Evolutionary conservation across 2,113 vertebrate genomes (phyloP).

Genomic region (Tychaedon coryphoeus): DNA sequence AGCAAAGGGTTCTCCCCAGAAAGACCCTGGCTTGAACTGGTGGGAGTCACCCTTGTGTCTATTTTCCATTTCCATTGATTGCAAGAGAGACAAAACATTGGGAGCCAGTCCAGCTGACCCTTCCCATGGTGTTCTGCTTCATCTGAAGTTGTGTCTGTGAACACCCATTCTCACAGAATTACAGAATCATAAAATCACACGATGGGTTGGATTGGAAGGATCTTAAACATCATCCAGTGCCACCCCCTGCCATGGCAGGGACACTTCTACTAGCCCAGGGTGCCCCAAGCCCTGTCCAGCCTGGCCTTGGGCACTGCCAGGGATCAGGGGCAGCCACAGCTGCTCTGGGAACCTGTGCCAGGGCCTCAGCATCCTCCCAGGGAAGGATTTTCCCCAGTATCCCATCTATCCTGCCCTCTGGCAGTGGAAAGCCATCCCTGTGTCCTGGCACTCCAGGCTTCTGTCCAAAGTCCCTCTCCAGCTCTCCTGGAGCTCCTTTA

Average conservation of each 20-base stretch:
- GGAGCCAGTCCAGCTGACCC: not conserved
- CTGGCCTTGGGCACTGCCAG: not conserved
- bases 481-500: not conserved
- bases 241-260: not conserved
- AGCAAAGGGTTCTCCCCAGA: not conserved
- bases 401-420: not conserved
- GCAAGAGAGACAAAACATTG: not conserved
- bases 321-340: not conserved
- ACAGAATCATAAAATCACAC: not conserved
- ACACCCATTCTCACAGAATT: not conserved
- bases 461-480: not conserved
- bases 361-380: accelerated
- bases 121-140: not conserved
- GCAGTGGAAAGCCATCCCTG: not conserved
- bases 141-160: not conserved
- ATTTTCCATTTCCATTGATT: not conserved
- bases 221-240: not conserved
- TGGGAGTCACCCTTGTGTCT: not conserved
- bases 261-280: accelerated
- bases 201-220: not conserved
- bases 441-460: not conserved
- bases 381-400: not conserved
- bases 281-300: not conserved
- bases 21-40: not conserved
- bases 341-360: not conserved